Conservation (phyloP, 2,113 vertebrate genomes). For the Acanthisitta chloris region DNA sequence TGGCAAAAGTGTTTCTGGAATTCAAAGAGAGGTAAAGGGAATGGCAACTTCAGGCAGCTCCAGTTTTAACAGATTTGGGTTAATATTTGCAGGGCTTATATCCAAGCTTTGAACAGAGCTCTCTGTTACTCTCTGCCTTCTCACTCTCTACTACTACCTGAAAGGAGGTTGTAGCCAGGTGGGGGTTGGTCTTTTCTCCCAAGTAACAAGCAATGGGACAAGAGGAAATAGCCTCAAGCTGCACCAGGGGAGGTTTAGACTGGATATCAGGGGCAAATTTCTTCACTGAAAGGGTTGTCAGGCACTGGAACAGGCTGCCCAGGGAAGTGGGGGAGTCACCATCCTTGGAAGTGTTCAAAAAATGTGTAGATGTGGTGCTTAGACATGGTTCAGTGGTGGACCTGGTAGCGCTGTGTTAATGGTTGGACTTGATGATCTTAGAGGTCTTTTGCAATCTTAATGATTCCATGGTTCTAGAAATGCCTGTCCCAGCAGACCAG, state of each 20-base stretch:
- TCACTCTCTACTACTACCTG: background rate
- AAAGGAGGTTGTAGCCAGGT: background rate
- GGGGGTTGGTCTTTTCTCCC: background rate
- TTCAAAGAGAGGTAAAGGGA: constrained; percentile 90
- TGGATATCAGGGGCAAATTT: background rate
- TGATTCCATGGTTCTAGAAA: background rate
- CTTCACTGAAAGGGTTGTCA: background rate
- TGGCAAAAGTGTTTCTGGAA: constrained; percentile 94
- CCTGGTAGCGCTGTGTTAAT: background rate
- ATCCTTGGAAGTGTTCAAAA: background rate
- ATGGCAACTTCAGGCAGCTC: background rate
- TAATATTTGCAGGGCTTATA: background rate
- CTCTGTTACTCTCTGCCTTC: background rate
- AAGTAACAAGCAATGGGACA: background rate
- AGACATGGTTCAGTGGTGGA: background rate
- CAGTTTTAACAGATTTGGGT: background rate
- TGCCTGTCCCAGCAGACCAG: background rate
- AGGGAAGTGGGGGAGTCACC: background rate
- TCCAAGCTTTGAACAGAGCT: background rate
- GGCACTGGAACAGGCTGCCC: background rate
- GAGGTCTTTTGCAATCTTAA: background rate
- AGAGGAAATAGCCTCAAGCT: background rate
- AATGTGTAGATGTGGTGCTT: background rate
- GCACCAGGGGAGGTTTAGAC: background rate
- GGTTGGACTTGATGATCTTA: background rate